Evolutionary conservation across 2,888 invertebrate genomes (phyloP).

Genomic region (Cheilosia variabilis): DNA sequence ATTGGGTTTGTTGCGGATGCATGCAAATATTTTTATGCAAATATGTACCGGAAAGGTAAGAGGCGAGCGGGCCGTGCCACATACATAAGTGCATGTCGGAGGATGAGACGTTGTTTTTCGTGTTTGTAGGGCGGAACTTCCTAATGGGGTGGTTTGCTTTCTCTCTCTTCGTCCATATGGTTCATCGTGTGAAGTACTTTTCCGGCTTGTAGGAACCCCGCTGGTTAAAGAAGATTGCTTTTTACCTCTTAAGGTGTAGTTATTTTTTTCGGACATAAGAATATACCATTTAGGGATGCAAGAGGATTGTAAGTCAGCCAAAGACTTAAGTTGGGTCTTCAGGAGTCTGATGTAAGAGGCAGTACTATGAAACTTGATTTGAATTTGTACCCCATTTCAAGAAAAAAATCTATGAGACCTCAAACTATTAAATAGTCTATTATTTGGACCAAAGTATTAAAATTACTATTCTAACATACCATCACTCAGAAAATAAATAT

Average conservation of each 20-base stretch:
- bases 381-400: too few species aligned
- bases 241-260: not conserved
- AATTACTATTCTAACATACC: too few species aligned
- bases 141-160: slow-evolving; percentile 34
- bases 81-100: slow-evolving; percentile 11
- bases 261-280: too few species aligned
- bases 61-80: not conserved
- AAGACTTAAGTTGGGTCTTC: too few species aligned
- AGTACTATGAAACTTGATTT: too few species aligned
- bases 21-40: slow-evolving; percentile 45
- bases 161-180: slow-evolving; percentile 3
- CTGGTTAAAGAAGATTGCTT: slow-evolving; percentile 3
- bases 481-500: too few species aligned
- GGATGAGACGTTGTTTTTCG: slow-evolving; percentile 22
- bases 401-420: too few species aligned
- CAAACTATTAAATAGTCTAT: too few species aligned
- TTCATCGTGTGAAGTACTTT: slow-evolving; percentile 10
- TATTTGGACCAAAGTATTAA: too few species aligned
- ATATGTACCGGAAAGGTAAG: slow-evolving; percentile 19
- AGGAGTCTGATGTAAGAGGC: too few species aligned
- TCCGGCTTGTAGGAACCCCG: slow-evolving; percentile 12
- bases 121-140: slow-evolving; percentile 33
- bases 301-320: too few species aligned
- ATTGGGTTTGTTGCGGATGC: slow-evolving; percentile 23
- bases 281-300: too few species aligned